Conservation (phyloP, 1,140 invertebrate genomes). For the Lysiphlebus fabarum region DNA sequence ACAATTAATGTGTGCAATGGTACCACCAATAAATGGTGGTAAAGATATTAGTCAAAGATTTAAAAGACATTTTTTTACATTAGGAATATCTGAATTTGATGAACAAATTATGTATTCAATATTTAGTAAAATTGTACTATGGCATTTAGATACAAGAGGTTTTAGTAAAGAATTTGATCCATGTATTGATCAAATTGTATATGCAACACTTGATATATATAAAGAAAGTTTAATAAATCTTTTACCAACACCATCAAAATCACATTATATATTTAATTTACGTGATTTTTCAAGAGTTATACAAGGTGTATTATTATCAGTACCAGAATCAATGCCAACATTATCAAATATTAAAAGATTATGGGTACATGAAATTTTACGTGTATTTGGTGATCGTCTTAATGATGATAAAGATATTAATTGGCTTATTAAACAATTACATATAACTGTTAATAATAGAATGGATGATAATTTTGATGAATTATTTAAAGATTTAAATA, state of each 20-base stretch:
- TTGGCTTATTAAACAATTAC: conserved; percentile 74
- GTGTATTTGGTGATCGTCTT: conserved; percentile 92
- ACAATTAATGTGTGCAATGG: conserved; percentile 85
- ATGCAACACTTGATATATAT: conserved; percentile 83
- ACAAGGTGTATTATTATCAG: conserved; percentile 86
- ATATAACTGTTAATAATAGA: conserved; percentile 59
- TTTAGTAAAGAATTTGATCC: conserved; percentile 95
- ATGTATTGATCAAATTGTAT: conserved; percentile 84
- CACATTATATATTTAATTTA: conserved; percentile 93
- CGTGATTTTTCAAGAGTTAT: conserved; percentile 92
- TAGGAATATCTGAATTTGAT: conserved; percentile 88
- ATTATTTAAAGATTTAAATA: conserved; percentile 50
- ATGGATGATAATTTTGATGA: conserved; percentile 53
- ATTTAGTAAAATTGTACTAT: conserved; percentile 87
- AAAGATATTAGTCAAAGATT: conserved; percentile 84
- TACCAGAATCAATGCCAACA: conserved; percentile 87
- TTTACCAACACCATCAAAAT: conserved; percentile 86
- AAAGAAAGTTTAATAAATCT: conserved; percentile 78
- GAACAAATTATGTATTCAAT: conserved; percentile 82
- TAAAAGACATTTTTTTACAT: conserved; percentile 83
- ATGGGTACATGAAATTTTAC: conserved; percentile 91
- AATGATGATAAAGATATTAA: conserved; percentile 77
- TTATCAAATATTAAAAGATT: conserved; percentile 84
- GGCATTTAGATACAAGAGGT: conserved; percentile 91
- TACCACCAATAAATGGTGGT: conserved; percentile 73